phyloP scores from a whole-genome alignment of 1,140 invertebrate species.

The Drosophila truncata region DNA sequence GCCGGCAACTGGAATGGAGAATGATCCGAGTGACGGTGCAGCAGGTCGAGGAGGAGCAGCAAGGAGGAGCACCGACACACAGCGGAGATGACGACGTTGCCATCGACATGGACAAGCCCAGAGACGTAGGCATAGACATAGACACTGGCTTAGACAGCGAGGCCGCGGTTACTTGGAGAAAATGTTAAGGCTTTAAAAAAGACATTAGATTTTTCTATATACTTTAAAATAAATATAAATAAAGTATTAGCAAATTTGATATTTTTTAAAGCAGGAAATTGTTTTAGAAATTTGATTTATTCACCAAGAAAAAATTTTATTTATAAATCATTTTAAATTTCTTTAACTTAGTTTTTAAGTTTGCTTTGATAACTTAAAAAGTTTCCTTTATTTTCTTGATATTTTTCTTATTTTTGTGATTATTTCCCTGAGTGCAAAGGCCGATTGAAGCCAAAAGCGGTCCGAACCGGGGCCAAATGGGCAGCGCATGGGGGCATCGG shows the following conservation, averaged over 20 bases:
- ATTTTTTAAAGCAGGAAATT: neutral
- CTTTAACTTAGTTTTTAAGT: neutral
- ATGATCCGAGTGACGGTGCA: constrained; percentile 2
- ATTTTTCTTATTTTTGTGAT: neutral
- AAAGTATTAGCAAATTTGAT: neutral
- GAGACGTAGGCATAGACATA: constrained; percentile 34
- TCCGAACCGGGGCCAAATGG: constrained; percentile 34
- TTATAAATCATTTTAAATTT: too few species aligned
- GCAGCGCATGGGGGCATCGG: constrained; percentile 41
- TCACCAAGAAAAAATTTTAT: too few species aligned
- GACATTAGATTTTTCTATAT: neutral
- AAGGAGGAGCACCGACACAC: constrained; percentile 27
- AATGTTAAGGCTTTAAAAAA: neutral
- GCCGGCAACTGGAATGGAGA: constrained; percentile 39
- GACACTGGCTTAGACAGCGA: constrained; percentile 42
- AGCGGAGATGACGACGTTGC: constrained; percentile 51
- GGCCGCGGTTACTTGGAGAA: constrained; percentile 38
- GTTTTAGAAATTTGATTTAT: too few species aligned
- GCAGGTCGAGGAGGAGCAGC: neutral
- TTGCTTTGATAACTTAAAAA: neutral
- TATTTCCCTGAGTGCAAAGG: constrained; percentile 37
- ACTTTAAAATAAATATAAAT: neutral
- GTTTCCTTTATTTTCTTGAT: neutral
- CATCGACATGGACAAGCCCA: constrained; percentile 44
- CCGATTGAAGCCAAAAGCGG: constrained; percentile 28